Base-by-base conservation (phyloP, 2,797 vertebrate genomes). In the Smutsia gigantea region DNA sequence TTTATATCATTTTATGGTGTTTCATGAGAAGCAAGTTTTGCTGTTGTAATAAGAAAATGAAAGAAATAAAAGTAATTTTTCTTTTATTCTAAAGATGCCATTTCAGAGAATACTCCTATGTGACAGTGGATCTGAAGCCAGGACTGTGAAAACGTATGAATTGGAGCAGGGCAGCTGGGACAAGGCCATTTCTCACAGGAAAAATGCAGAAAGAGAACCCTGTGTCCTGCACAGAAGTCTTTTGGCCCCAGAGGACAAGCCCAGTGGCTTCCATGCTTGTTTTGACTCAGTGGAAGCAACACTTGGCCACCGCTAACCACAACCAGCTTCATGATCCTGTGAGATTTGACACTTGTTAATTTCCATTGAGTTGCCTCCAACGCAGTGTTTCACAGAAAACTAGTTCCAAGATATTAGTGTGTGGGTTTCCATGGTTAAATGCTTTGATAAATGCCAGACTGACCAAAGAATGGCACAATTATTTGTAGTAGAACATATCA, bases 401-500 rank as follows among this genome's bases (percentile, higher is more conserved):
- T 57, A 69, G 37, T 81, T 14, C 29, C 29, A 23, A 71, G 37
- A 51, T 75, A 84, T 81, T 27, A 12, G 46, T 68, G 69, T n/a
- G 82, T 39, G 17, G 34, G 74, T 69, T 85, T 84, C 78, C 69
- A 64, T 34, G 53, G 21, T 68, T 71, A 72, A 77, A 71, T n/a
- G 19, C 25, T 92, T 57, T 66, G 69, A 78, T 27, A 87, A 90
- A 83, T 66, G 2, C 71, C 92, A 49, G 18, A 21, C 23, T 57
- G 37, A 82, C 82, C 46, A 81, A 85, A 42, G 63, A 92, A 25
- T 25, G 55, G 23, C 53, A 77, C 5, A 25, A 46, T 74, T 81
- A 81, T 51, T 90, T 86, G 83, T 8, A 87, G 23, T 17, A 93
- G 49, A 96, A 90, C 15, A 59, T 34, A 87, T 31, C 77, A 79